Base-by-base conservation (phyloP, 1,140 invertebrate species). In the Cydia fagiglandana region DNA sequence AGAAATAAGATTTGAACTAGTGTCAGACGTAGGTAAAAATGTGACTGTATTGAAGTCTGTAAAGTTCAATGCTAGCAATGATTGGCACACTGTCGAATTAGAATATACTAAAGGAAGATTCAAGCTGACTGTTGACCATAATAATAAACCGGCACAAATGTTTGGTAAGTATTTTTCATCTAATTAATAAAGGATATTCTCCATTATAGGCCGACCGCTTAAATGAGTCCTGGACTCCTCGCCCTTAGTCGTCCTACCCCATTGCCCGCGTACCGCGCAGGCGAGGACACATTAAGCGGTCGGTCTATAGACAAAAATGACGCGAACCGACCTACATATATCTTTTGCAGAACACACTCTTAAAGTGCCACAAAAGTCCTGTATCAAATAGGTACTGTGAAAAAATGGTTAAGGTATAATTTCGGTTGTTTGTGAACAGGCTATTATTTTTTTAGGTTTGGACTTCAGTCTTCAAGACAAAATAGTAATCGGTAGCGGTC, bases 1-100 rank as follows among this genome's bases (percentile, higher is more conserved):
- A 84, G 96, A 97, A 90, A 95, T 98, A 50, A 94, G 96, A 81
- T 97, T 98, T 85, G 96, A 97, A 89, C 88, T 97, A 30, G 94
- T 96, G 20, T 95, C 96, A 75, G 94, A 96, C 77, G 88, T 94
- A 4, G 94, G 93, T 38, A 96, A 96, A 79, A 97, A 97, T 80
- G 91, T 96, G 0, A 97, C 96, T 0, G 94, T 96, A 77, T 90
- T 96, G 4, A 95, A 96, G n/a, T 95, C 95, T 4, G 96, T 97
- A 4, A 97, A 97, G 88, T 96, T 96, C 75, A 95, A 95, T 77
- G 94, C 95, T 20, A 95, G 95, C 78, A 95, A 95, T 61, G 96
- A 95, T 64, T 96, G 96, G 96, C 96, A 97, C 83, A 95, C 95
- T 24, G 94, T 97, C 1, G 96, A 96, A 79, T 90, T 98, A 76